These are phyloP conservation scores for Erebia aethiops DNA, from an alignment of 2,888 invertebrate genomes.

Conservation along the genomic window DNA sequence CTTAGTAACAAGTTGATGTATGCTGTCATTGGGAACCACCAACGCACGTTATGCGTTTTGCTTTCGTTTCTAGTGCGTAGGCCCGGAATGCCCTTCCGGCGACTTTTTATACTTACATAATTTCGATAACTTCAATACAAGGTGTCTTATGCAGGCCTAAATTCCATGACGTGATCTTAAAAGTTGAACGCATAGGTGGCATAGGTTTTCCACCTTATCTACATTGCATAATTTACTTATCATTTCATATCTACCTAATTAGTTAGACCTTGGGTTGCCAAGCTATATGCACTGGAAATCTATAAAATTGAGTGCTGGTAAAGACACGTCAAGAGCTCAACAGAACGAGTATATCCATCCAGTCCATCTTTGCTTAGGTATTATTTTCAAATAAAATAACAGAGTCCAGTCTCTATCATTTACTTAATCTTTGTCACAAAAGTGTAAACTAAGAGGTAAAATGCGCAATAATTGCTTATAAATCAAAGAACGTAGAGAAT, in stretches of 20 bases:
- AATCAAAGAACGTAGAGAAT: constrained; percentile 24
- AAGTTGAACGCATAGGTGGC: no score
- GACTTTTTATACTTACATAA: not conserved
- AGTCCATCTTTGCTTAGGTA: no score
- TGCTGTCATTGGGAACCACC: not conserved
- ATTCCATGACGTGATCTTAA: no score
- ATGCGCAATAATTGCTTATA: constrained; percentile 24
- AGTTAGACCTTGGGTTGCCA: no score
- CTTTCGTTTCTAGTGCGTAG: constrained; percentile 16
- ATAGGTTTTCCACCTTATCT: no score
- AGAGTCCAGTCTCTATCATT: not conserved
- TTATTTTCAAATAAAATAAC: not conserved
- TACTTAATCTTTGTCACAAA: constrained; percentile 16
- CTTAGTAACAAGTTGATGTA: not conserved
- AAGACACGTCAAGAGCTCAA: no score
- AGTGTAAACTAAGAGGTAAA: constrained; percentile 12
- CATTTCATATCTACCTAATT: no score
- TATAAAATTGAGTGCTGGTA: no score
- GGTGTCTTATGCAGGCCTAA: no score
- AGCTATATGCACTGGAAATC: no score
- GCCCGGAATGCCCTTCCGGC: constrained; percentile 3
- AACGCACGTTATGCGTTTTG: constrained; percentile 2
- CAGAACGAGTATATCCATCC: no score
- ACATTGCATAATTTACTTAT: no score
- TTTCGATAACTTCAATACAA: not conserved